These are phyloP conservation scores for Heliconius eleuchia DNA, from an alignment of 1,140 invertebrate species.

Conservation along the genomic window DNA sequence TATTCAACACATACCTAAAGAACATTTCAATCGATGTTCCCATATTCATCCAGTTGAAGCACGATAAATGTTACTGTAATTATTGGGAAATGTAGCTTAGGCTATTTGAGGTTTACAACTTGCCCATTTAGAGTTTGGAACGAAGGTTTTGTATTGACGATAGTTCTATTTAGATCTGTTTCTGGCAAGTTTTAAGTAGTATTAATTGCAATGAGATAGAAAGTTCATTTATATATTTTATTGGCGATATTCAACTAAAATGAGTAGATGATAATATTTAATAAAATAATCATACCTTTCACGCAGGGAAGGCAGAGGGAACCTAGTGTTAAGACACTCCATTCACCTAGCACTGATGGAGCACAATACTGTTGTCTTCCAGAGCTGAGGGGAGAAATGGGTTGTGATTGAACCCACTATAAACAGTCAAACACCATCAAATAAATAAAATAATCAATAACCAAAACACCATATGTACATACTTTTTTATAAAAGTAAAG, in stretches of 20 bases:
- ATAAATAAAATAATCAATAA: no score
- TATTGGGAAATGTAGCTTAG: slow-evolving; percentile 14
- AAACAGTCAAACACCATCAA: no score
- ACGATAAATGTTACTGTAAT: slow-evolving; percentile 2
- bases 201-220: neutral
- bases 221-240: neutral
- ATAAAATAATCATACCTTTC: no score
- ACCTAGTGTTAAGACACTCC: no score
- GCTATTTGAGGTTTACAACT: slow-evolving; percentile 21
- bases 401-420: no score
- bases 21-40: neutral
- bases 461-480: no score
- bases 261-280: no score
- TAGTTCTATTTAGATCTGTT: slow-evolving; percentile 17
- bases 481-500: slow-evolving; percentile 1
- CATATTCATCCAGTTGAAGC: neutral
- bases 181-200: neutral
- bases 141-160: slow-evolving; percentile 28
- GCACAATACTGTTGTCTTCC: no score
- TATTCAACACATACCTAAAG: neutral
- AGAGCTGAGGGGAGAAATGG: no score
- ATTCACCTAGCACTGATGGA: no score
- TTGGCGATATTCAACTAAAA: neutral
- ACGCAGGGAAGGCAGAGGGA: no score
- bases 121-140: slow-evolving; percentile 14